phyloP scores from a whole-genome alignment of 2,888 invertebrate genomes.

The Xestoiulus laeticollis region DNA sequence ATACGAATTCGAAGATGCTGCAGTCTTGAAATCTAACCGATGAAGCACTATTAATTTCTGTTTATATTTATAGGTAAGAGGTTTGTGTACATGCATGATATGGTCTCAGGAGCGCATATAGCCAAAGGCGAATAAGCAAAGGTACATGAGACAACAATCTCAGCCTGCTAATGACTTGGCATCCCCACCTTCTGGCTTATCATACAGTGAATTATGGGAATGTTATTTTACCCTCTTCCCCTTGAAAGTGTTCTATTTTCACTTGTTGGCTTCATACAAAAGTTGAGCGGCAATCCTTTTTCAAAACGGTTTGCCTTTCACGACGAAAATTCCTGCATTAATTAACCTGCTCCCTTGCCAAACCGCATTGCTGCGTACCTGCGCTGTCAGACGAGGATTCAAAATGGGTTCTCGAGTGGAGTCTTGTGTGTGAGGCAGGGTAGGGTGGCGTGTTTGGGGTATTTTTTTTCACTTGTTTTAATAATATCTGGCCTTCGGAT shows the following conservation, averaged over 20 bases:
- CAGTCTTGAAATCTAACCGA: not conserved
- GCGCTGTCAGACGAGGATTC: not conserved
- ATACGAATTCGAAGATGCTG: not conserved
- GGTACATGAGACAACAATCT: too few species aligned
- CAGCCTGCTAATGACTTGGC: not conserved
- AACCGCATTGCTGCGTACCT: constrained; percentile 29
- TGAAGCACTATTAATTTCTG: not conserved
- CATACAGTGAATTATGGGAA: not conserved
- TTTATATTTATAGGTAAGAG: not conserved
- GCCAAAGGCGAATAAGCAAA: not conserved
- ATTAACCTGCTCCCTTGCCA: constrained; percentile 7
- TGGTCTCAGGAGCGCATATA: not conserved
- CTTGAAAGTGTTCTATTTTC: constrained; percentile 16
- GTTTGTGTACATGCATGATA: not conserved
- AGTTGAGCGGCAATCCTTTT: constrained; percentile 18
- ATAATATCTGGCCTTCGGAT: constrained; percentile 17
- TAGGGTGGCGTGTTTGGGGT: not conserved
- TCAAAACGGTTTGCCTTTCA: constrained; percentile 11
- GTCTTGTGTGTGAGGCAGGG: not conserved
- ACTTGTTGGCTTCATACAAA: not conserved
- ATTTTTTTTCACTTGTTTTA: not conserved
- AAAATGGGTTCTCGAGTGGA: not conserved
- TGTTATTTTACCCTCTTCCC: not conserved
- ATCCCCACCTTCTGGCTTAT: not conserved
- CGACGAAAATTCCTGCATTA: not conserved